These are phyloP conservation scores for Drosophila willistoni DNA, from an alignment of 1,140 invertebrate species.

Conservation along the genomic window DNA sequence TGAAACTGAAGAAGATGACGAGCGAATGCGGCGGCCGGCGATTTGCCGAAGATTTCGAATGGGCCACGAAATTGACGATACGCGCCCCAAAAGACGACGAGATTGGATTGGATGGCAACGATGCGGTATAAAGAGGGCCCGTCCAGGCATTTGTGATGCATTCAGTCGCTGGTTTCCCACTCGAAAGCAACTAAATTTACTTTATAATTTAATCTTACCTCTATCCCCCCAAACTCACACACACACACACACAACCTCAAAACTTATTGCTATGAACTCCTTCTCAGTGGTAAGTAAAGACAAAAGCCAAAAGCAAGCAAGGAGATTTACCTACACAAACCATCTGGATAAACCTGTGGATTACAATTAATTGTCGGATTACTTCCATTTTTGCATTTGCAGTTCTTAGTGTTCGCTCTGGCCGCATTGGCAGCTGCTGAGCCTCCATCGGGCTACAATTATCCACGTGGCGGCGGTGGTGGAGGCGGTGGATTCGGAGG, in stretches of 20 bases:
- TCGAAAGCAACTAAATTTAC: slow-evolving; percentile 82
- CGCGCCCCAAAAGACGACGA: not conserved
- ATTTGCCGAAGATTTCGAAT: slow-evolving; percentile 53
- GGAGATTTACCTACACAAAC: not conserved
- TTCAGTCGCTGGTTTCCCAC: slow-evolving; percentile 83
- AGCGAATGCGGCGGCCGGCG: slow-evolving; percentile 5
- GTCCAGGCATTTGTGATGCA: slow-evolving; percentile 70
- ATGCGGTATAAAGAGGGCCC: slow-evolving; percentile 79
- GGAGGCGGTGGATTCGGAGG: slow-evolving; percentile 83
- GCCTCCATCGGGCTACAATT: slow-evolving; percentile 87
- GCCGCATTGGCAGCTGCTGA: slow-evolving; percentile 86
- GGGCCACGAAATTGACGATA: slow-evolving; percentile 54
- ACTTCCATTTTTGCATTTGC: slow-evolving; percentile 74
- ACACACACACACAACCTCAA: slow-evolving; percentile 64
- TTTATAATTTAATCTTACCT: slow-evolving; percentile 78
- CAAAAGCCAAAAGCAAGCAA: slow-evolving; percentile 1
- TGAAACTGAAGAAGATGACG: slow-evolving; percentile 70
- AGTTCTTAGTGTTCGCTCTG: slow-evolving; percentile 87
- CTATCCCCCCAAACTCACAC: slow-evolving; percentile 62
- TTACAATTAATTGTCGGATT: slow-evolving; percentile 18
- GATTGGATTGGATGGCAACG: slow-evolving; percentile 6
- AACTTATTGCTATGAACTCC: slow-evolving; percentile 83
- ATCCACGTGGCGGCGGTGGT: slow-evolving; percentile 85
- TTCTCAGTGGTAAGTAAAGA: slow-evolving; percentile 83
- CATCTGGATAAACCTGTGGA: slow-evolving; percentile 26